Percentiles rank a stretch among this genome's conserved stretches.
Evolutionary conservation across 2,797 vertebrate genomes (phyloP).

Genomic region (Poeciliopsis presidionis): DNA sequence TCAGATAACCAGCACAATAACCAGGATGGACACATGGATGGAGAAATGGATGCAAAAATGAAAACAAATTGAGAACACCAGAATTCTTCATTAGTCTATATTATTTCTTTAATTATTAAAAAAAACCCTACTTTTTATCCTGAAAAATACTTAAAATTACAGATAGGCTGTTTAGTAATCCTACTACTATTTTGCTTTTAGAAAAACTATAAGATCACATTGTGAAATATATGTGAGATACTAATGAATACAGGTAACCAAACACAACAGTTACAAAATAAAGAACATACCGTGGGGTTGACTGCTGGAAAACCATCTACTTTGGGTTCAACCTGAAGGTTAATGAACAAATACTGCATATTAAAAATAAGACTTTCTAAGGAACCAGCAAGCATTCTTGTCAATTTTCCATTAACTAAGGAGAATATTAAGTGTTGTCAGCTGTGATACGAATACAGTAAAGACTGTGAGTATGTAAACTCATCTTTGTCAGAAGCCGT

Average conservation of each 20-base stretch:
- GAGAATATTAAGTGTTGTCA: slow-evolving; percentile 65
- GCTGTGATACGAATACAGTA: slow-evolving; percentile 17
- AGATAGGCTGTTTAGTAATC: background rate
- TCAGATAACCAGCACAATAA: background rate
- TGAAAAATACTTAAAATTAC: background rate
- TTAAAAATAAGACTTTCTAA: slow-evolving; percentile 2
- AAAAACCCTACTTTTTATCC: background rate
- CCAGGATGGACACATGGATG: background rate
- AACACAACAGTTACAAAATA: slow-evolving; percentile 21
- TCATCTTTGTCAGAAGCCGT: slow-evolving; percentile 49
- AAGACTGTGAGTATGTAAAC: slow-evolving; percentile 26
- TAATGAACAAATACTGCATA: slow-evolving; percentile 51
- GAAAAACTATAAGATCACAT: background rate
- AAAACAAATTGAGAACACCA: background rate
- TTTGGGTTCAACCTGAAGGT: slow-evolving; percentile 85
- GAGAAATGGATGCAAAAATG: background rate
- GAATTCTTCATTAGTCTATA: background rate
- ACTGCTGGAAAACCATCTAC: slow-evolving; percentile 88
- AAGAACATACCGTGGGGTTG: slow-evolving; percentile 75
- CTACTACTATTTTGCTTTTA: background rate
- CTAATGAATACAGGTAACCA: background rate
- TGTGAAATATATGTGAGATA: background rate
- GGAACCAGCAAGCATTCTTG: background rate
- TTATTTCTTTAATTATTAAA: background rate
- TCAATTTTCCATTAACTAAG: slow-evolving; percentile 1